These are phyloP conservation scores for rat (Rattus norvegicus) DNA, from an alignment of 2,113 vertebrate species.

Conservation along the genomic window DNA sequence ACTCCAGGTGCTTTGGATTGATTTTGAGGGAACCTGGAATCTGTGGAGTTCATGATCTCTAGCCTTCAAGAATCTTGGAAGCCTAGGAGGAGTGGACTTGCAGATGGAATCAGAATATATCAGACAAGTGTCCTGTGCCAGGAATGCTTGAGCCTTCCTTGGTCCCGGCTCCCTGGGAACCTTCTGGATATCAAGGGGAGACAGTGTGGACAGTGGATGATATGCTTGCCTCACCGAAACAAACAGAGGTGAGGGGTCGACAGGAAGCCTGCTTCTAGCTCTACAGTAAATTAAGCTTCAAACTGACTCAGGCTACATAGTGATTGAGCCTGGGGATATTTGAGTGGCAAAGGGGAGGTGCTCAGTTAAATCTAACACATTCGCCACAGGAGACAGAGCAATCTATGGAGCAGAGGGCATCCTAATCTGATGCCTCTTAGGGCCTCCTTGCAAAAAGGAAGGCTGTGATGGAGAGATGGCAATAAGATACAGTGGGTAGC, in stretches of 20 bases:
- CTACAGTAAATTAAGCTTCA: slow-evolving; percentile 68
- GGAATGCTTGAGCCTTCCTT: fast-evolving
- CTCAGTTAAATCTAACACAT: slow-evolving; percentile 35
- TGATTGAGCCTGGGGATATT: not conserved
- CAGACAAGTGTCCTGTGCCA: fast-evolving
- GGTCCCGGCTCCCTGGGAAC: fast-evolving
- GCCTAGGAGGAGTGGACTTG: not conserved
- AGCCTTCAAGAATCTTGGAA: not conserved
- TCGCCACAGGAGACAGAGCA: not conserved
- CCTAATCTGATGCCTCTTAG: not conserved
- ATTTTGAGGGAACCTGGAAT: not conserved
- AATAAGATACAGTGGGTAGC: slow-evolving; percentile 9
- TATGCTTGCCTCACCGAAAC: not conserved
- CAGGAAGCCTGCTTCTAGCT: not conserved
- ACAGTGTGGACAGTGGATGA: fast-evolving
- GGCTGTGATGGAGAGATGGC: slow-evolving; percentile 60
- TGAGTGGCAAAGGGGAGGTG: slow-evolving; percentile 58
- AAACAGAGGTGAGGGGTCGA: not conserved
- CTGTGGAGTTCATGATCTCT: not conserved
- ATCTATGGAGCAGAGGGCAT: slow-evolving; percentile 14
- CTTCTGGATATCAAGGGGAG: not conserved
- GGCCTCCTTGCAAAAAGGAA: slow-evolving; percentile 61
- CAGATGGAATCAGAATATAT: fast-evolving
- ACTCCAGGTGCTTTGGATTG: not conserved
- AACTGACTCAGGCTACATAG: slow-evolving; percentile 17